phyloP scores from a whole-genome alignment of 2,888 invertebrate genomes.

The Blastobasis lacticolella region DNA sequence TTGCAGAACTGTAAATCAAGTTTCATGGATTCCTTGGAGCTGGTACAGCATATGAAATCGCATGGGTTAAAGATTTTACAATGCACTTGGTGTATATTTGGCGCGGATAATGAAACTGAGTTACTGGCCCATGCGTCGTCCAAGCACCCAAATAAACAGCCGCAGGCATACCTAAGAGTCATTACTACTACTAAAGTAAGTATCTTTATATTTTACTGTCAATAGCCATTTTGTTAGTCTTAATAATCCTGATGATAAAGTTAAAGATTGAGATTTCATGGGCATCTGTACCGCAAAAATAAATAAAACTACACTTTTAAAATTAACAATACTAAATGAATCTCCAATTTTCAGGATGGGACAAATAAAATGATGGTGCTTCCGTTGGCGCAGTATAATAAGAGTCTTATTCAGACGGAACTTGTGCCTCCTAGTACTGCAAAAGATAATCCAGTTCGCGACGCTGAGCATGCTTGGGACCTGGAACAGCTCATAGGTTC shows the following conservation, averaged over 20 bases:
- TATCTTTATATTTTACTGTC: too few species aligned
- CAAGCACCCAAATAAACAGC: conserved; percentile 55
- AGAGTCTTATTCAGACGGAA: conserved; percentile 27
- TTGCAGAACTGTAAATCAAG: too few species aligned
- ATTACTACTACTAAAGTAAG: conserved; percentile 47
- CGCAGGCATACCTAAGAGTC: conserved; percentile 54
- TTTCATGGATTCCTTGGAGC: conserved; percentile 17
- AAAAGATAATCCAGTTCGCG: conserved; percentile 44
- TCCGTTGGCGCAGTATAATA: conserved; percentile 49
- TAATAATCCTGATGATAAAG: too few species aligned
- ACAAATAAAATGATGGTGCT: conserved; percentile 39
- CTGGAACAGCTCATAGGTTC: conserved; percentile 51
- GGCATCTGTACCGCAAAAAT: too few species aligned
- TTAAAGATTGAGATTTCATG: too few species aligned
- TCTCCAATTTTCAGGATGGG: conserved; percentile 41
- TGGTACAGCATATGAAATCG: conserved; percentile 42
- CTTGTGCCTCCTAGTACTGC: conserved; percentile 24
- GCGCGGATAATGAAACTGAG: conserved; percentile 45
- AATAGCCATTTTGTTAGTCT: too few species aligned
- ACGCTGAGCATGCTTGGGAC: conserved; percentile 57
- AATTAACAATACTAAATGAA: neutral
- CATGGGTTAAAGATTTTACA: conserved; percentile 60
- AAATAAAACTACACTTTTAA: too few species aligned
- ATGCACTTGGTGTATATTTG: conserved; percentile 58
- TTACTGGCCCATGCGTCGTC: conserved; percentile 47